Evolutionary conservation across 2,113 vertebrate species (phyloP), one percentile per base, ranked within the genome.

Genomic region (Lanius collurio): DNA sequence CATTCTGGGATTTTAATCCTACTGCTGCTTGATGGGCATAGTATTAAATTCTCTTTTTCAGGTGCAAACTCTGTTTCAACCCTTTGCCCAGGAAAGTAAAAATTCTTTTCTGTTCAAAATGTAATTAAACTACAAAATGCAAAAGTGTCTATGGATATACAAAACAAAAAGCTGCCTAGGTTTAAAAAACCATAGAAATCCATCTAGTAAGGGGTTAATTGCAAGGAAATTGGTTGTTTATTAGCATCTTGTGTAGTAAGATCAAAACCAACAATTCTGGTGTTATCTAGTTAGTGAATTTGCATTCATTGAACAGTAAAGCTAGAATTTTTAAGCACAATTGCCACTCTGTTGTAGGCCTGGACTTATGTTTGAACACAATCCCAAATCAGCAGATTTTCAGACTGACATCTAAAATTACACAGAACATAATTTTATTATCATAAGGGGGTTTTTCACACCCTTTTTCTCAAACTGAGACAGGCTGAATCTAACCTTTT

Each of bases 81-180:
- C 49, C 83, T 63, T 91, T 74, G n/a, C 13, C 55, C 16, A 46
- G 28, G 75, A 87, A 95, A 88, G 28, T 9, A 42, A 82, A 47
- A 52, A 95, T 94, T 91, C 55, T 2, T 97, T 96, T 93, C 74
- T 88, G 87, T 96, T 95, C 57, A 77, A 94, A 81, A 86, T 73
- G 53, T 73, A 96, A 96, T 88, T 95, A 97, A 96, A 96, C 47
- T 44, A 79, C 77, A 96, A 96, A 95, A 96, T 35, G 11, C 42
- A 83, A 44, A 91, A 50, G 0, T 55, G 31, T 60, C 59, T 65
- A 18, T 13, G 17, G 11, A 44, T 65, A 57, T 8, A 64, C 1
- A 62, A 88, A 90, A n/a, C 9, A 78, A 56, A 93, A 89, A 37
- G 5, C 5, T 57, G 28, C 17, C 9, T 39, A 30, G 5, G 21